These are phyloP conservation scores for Slavum lentiscoides DNA, from an alignment of 2,888 invertebrate species.

Conservation along the genomic window DNA sequence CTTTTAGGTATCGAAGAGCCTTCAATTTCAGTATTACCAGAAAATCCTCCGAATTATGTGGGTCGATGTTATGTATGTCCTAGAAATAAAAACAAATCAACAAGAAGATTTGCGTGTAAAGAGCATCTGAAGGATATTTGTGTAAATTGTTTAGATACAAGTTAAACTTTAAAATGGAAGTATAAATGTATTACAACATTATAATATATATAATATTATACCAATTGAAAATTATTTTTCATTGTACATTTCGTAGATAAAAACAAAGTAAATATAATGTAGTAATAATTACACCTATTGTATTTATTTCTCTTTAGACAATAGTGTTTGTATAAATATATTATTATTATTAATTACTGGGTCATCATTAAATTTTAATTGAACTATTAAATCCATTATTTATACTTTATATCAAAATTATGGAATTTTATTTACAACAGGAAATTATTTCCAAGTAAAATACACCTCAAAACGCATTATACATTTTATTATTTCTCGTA, in stretches of 20 bases:
- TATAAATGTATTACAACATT: background rate
- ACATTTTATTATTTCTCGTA: conserved; percentile 9
- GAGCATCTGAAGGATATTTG: conserved; percentile 29
- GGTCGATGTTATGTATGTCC: conserved; percentile 26
- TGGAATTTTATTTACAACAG: conserved; percentile 1
- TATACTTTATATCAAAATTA: conserved; percentile 17
- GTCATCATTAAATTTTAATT: conserved; percentile 12
- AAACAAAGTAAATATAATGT: conserved; percentile 9
- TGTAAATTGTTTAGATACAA: conserved; percentile 14
- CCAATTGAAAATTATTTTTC: too few relatives aligned
- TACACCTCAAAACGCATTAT: background rate
- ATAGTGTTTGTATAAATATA: conserved; percentile 12
- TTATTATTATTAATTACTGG: conserved; percentile 22
- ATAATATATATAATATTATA: background rate
- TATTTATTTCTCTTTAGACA: conserved; percentile 11
- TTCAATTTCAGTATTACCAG: too few relatives aligned
- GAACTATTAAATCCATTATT: conserved; percentile 1
- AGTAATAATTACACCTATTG: background rate
- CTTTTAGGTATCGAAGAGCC: conserved; percentile 24
- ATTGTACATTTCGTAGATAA: conserved; percentile 3
- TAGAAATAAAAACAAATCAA: conserved; percentile 21
- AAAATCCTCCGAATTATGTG: too few relatives aligned
- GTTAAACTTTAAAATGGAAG: background rate
- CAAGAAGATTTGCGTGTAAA: conserved; percentile 27
- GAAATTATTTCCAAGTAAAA: conserved; percentile 1